phyloP scores from a whole-genome alignment of 2,113 vertebrate genomes.

The Calyptommatus sinebrachiatus region DNA sequence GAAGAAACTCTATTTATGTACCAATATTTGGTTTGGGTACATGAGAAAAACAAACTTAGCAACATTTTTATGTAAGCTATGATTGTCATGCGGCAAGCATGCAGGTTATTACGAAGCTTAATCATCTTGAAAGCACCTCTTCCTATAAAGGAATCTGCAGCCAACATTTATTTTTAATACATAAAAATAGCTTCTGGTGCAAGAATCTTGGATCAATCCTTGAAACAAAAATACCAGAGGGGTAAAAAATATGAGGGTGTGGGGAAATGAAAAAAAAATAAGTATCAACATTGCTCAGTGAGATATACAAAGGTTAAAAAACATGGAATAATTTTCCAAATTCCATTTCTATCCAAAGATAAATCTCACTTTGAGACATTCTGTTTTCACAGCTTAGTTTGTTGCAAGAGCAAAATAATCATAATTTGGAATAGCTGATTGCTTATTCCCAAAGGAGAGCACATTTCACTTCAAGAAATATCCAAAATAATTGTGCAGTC shows the following conservation, averaged over 20 bases:
- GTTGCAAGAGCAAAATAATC: background rate
- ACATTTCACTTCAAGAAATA: too few relatives aligned
- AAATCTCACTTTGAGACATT: fast-evolving
- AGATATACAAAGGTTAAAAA: constrained; percentile 6
- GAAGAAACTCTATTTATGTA: background rate
- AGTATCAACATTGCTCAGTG: background rate
- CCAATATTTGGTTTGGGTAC: background rate
- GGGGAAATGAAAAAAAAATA: background rate
- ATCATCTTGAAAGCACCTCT: constrained; percentile 5
- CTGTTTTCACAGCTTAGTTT: fast-evolving
- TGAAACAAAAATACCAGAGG: background rate
- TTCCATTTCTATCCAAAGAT: background rate
- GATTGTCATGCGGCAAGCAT: background rate
- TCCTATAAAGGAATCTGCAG: constrained; percentile 1
- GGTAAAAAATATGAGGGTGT: too few relatives aligned
- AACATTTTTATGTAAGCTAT: background rate
- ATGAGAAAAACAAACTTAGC: background rate
- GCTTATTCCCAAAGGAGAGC: too few relatives aligned
- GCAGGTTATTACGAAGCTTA: background rate
- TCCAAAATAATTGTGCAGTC: too few relatives aligned
- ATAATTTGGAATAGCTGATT: background rate
- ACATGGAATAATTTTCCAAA: background rate
- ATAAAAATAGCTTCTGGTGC: background rate
- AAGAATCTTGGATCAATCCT: constrained; percentile 4
- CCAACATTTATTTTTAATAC: background rate